Conservation (phyloP, 53 echinoderm and acorn worm species). For the Zoroaster sp. region DNA sequence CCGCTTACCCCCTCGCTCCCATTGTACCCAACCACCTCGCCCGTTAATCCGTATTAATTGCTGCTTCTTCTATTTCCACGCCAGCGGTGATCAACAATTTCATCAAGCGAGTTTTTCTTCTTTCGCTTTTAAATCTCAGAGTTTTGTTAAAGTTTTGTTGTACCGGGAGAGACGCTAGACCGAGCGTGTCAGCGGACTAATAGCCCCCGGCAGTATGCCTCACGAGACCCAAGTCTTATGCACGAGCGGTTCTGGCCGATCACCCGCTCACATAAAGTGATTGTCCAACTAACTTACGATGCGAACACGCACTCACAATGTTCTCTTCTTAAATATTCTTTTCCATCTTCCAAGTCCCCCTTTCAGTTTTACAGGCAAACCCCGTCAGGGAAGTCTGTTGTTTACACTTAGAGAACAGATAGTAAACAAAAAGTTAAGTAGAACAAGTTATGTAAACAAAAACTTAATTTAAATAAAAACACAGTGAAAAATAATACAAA, state of each 20-base stretch:
- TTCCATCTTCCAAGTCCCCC: not conserved
- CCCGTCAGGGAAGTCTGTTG: too few relatives aligned
- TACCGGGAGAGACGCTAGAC: slow-evolving; percentile 30
- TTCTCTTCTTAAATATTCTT: not conserved
- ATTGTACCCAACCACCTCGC: slow-evolving; percentile 42
- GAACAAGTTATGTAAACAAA: too few relatives aligned
- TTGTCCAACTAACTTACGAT: not conserved
- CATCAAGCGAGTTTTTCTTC: not conserved
- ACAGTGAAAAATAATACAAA: too few relatives aligned
- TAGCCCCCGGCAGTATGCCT: slow-evolving; percentile 39
- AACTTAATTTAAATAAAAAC: too few relatives aligned
- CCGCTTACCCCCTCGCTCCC: not conserved
- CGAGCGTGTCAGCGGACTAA: slow-evolving; percentile 42
- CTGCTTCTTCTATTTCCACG: slow-evolving; percentile 45
- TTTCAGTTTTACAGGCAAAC: too few relatives aligned
- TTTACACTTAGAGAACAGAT: too few relatives aligned
- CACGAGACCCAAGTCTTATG: slow-evolving; percentile 40
- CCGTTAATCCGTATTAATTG: slow-evolving; percentile 39
- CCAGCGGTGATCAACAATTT: slow-evolving; percentile 36
- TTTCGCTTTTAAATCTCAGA: slow-evolving; percentile 11
- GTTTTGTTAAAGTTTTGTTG: slow-evolving; percentile 50
- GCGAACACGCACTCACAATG: not conserved
- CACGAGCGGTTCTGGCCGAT: not conserved
- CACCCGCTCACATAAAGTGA: not conserved
- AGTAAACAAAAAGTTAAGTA: too few relatives aligned